Conservation (phyloP, 2,888 invertebrate species). For the Laothoe populi region DNA sequence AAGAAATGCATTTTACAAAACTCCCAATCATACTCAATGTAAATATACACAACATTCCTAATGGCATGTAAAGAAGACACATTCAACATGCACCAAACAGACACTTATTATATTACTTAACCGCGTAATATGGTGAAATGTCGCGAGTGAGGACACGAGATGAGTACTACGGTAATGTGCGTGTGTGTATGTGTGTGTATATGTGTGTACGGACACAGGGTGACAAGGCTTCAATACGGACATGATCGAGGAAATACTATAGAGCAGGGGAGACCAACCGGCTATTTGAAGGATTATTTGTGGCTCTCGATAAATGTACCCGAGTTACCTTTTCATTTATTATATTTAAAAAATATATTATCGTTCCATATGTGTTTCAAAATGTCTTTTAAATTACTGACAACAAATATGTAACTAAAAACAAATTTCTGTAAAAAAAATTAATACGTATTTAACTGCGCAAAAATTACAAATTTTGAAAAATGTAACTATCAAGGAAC, state of each 20-base stretch:
- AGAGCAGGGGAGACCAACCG: no score
- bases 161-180: slow-evolving; percentile 31
- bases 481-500: no score
- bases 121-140: slow-evolving; percentile 48
- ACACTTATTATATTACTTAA: slow-evolving; percentile 52
- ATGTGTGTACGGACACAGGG: slow-evolving; percentile 39
- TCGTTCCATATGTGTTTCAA: no score
- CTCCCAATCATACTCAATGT: slow-evolving; percentile 72
- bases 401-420: no score
- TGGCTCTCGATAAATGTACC: no score
- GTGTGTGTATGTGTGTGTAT: slow-evolving; percentile 23
- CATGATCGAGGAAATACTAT: slow-evolving; percentile 60
- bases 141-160: slow-evolving; percentile 24
- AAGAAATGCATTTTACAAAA: slow-evolving; percentile 81
- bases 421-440: no score
- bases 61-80: slow-evolving; percentile 80
- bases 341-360: no score
- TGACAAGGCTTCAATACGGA: slow-evolving; percentile 59
- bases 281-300: no score
- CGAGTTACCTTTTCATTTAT: no score
- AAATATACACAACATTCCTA: slow-evolving; percentile 71
- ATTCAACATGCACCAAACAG: slow-evolving; percentile 77
- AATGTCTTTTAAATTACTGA: no score
- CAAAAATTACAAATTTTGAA: no score
- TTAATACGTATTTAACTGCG: no score